Base-by-base conservation (phyloP, 2,797 vertebrate genomes). In the Heterohyrax brucei region DNA sequence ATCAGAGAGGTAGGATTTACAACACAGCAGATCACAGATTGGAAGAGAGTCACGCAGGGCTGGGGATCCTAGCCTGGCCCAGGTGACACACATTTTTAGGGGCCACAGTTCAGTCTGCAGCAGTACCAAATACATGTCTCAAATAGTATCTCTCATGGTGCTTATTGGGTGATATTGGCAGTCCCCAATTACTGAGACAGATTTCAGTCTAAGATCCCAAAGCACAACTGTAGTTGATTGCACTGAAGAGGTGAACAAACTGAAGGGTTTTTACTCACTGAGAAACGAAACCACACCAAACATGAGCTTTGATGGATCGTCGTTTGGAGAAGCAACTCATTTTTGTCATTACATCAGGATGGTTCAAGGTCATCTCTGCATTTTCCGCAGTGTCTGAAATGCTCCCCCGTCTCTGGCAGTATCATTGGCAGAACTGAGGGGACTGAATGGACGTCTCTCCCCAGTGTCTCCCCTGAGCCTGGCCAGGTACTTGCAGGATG, bases 161-260 rank as follows among this genome's bases (percentile, higher is more conserved):
- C 75, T 89, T 24, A 1, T 61, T 91, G 4, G 72, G 21, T 64
- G 9, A 14, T 83, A 50, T 82, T 81, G 59, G 10, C 64, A 16
- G 39, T n/a, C 64, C 19, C 46, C 10, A 61, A 4, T n/a, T 91
- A 93, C 14, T 66, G 66, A 70, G 75, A 13, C 18, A 82, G 5
- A 84, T 92, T 90, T 50, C 59, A 30, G 24, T 75, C 44, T 26
- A 92, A 73, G 73, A 84, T 91, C 28, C 48, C 10, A 81, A 91
- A 89, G 26, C 39, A 46, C n/a, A 53, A 0, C n/a, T 61, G 21
- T 10, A 62, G 50, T 44, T 72, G 30, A 86, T 92, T 33, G 75
- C 30, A 33, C 56, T 56, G 73, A 50, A 44, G 30, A 62, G 59
- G 33, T 10, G 16, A 70, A 61, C 26, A 46, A 46, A 12, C 44